Evolutionary conservation across 2,797 vertebrate genomes (phyloP).

Genomic region (Trematomus bernacchii): DNA sequence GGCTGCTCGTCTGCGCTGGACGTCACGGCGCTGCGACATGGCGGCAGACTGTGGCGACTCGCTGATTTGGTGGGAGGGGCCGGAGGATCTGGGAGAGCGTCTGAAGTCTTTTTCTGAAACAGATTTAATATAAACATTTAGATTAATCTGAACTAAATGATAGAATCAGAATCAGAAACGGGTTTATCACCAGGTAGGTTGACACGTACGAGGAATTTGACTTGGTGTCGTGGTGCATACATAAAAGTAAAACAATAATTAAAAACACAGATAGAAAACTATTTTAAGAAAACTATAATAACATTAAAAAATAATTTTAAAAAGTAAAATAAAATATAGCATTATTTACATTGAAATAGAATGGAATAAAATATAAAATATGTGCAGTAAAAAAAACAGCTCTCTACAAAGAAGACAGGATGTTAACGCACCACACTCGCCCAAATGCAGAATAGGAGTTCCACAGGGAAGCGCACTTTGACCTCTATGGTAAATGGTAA

Average conservation of each 20-base stretch:
- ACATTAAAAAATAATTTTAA: too few relatives aligned
- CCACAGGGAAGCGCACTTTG: not conserved
- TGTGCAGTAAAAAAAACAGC: not conserved
- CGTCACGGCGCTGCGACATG: slow-evolving; percentile 87
- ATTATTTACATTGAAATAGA: too few relatives aligned
- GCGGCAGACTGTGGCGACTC: slow-evolving; percentile 88
- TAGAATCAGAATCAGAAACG: too few relatives aligned
- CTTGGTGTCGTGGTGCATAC: too few relatives aligned
- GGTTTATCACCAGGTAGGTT: too few relatives aligned
- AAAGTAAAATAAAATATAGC: too few relatives aligned
- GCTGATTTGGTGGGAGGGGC: slow-evolving; percentile 89
- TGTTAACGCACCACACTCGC: too few relatives aligned
- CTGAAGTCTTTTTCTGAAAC: slow-evolving; percentile 87
- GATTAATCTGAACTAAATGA: not conserved
- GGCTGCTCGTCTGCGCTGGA: slow-evolving; percentile 89
- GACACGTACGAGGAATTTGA: too few relatives aligned
- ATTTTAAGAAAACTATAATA: too few relatives aligned
- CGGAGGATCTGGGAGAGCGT: slow-evolving; percentile 86
- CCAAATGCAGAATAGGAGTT: not conserved
- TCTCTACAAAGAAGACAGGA: not conserved
- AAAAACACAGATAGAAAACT: too few relatives aligned
- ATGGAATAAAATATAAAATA: too few relatives aligned
- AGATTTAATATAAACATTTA: not conserved
- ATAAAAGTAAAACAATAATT: too few relatives aligned
- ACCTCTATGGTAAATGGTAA: not conserved